phyloP scores from a whole-genome alignment of 92 coral and sea anemone genomes.

The Palythoa grandiflora region DNA sequence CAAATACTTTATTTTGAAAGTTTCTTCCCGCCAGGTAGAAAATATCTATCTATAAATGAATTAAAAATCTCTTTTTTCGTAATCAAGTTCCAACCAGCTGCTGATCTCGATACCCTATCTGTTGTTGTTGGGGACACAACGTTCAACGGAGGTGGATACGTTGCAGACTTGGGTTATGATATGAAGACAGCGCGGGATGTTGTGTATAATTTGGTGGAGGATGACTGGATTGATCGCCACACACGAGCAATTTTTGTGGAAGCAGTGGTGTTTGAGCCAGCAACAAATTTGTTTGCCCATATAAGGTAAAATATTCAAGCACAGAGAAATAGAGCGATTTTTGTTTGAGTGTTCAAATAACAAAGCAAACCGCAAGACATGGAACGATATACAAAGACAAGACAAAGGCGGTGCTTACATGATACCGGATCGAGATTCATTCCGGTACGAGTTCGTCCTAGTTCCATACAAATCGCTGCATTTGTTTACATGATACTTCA shows the following conservation, averaged over 20 bases:
- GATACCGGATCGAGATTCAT: too few species aligned
- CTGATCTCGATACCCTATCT: slow-evolving; percentile 69
- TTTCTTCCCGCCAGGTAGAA: too few species aligned
- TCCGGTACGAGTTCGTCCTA: too few species aligned
- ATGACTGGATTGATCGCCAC: slow-evolving; percentile 74
- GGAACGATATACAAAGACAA: too few species aligned
- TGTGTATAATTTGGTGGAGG: slow-evolving; percentile 61
- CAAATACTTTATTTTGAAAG: too few species aligned
- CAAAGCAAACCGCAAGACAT: too few species aligned
- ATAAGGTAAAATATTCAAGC: slow-evolving; percentile 1
- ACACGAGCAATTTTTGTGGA: slow-evolving; percentile 71
- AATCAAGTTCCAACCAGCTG: slow-evolving; percentile 63
- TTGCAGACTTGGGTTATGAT: slow-evolving; percentile 83
- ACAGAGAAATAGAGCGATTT: too few species aligned
- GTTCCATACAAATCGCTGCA: too few species aligned
- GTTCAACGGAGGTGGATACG: slow-evolving; percentile 71
- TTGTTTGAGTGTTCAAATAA: too few species aligned
- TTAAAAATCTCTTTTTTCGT: not conserved
- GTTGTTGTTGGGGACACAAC: slow-evolving; percentile 57
- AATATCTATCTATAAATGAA: too few species aligned
- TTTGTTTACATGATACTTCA: too few species aligned
- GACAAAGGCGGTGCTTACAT: too few species aligned
- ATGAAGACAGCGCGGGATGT: slow-evolving; percentile 69
- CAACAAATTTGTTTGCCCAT: slow-evolving; percentile 71
- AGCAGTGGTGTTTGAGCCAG: slow-evolving; percentile 69